Conservation (phyloP, 2,113 vertebrate species). For the Numenius arquata region DNA sequence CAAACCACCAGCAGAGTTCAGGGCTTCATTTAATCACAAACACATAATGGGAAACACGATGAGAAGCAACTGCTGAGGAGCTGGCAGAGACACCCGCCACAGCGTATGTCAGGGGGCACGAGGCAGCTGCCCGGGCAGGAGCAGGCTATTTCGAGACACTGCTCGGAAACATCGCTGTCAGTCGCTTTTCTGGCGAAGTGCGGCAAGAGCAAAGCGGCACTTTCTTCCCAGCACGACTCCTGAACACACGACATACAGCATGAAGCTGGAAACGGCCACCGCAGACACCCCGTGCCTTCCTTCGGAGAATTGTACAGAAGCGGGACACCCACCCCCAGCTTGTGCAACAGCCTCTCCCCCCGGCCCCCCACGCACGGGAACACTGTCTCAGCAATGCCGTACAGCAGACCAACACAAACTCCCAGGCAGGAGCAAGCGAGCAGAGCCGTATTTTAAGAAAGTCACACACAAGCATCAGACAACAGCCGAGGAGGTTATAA, state of each 20-base stretch:
- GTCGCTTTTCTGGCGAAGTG: background rate
- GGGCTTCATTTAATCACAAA: background rate
- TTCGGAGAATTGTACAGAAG: background rate
- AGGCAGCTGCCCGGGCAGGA: background rate
- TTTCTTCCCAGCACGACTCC: background rate
- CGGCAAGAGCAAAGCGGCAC: background rate
- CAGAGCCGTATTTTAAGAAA: background rate
- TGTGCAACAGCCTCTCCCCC: background rate
- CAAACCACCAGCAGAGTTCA: background rate
- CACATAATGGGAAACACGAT: background rate
- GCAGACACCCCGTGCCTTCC: background rate
- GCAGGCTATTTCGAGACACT: background rate
- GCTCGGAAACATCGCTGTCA: background rate
- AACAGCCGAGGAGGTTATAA: background rate
- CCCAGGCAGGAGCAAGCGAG: background rate
- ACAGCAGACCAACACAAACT: too few relatives aligned
- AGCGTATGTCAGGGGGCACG: background rate
- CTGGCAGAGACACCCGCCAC: background rate
- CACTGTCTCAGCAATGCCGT: background rate
- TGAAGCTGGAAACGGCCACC: background rate
- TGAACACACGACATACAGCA: background rate
- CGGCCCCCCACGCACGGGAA: background rate
- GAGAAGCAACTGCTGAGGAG: background rate
- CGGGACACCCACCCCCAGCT: accelerated
- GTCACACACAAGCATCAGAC: background rate